Base-by-base conservation (phyloP, 2,113 vertebrate species). In the Odocoileus virginianus region DNA sequence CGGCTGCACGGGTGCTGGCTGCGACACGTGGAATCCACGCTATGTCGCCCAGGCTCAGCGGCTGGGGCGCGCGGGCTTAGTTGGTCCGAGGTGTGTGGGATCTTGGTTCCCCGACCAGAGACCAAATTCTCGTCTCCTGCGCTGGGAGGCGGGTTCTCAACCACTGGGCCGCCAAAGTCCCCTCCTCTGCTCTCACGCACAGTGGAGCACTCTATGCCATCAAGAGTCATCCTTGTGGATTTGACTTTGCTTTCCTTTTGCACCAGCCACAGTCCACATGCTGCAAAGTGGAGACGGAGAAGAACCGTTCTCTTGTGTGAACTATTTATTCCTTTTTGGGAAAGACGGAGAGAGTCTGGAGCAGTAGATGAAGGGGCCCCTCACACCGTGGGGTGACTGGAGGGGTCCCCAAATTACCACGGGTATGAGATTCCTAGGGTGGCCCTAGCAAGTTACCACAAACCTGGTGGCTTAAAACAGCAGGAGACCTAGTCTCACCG, bases 151-250 rank as follows among this genome's bases (percentile, higher is more conserved):
- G 1, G 67, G 6, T 36, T 36, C 67, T 36, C 8, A 21, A 6
- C n/a, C 67, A 21, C 19, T 36, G 64, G 64, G 64, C 64, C 64
- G 21, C 17, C 64, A 21, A 4, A 21, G 64, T 11, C n/a, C n/a
- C 64, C 9, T 21, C n/a, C 9, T 47, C 81, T 16, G 0, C 27
- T 45, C 28, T 17, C n/a, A 16, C 1, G 17, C 28, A 25, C 7
- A 1, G 30, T 3, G 23, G 28, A 1, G 0, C 1, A 3, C 54
- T 40, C 50, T 40, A 1, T 2, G 1, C 4, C 47, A 50, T 50
- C 47, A 12, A 3, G 16, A 89, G 16, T 33, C 50, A 60, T 61
- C 28, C 23, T 28, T 5, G 3, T 7, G 12, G 55, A 21, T 19
- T 30, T 67, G 23, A 40, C 9, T 11, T 33, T 17, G 54, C n/a